Percentiles rank a stretch among this genome's conserved stretches.
These are phyloP conservation scores for Lysandra bellargus DNA, from an alignment of 2,888 invertebrate genomes.

Conservation along the genomic window DNA sequence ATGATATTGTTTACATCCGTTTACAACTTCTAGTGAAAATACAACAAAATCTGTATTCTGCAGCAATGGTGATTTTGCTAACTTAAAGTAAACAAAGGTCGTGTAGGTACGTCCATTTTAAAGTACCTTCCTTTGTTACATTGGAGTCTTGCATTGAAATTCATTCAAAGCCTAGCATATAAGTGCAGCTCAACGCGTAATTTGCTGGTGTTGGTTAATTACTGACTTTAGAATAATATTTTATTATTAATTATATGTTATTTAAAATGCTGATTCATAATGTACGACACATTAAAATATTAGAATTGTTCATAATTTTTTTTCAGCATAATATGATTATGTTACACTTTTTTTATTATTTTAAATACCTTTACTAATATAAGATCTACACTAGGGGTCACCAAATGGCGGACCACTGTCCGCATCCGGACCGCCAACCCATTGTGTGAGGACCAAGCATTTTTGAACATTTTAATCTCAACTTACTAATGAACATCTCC, in stretches of 20 bases:
- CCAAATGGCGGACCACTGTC: too few relatives aligned
- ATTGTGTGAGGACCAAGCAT: too few relatives aligned
- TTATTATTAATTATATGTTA: background rate
- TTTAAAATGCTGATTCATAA: background rate
- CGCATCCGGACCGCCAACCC: too few relatives aligned
- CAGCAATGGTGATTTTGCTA: background rate
- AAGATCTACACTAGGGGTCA: background rate
- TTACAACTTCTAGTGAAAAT: constrained; percentile 4
- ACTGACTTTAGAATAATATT: background rate
- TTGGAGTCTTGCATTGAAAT: background rate
- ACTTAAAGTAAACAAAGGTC: background rate
- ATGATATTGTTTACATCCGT: background rate
- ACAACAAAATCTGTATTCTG: background rate
- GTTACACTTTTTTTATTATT: too few relatives aligned
- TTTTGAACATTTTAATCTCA: too few relatives aligned
- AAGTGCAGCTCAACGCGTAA: background rate
- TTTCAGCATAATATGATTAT: background rate
- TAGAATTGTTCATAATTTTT: background rate
- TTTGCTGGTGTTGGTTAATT: background rate
- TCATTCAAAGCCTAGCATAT: background rate
- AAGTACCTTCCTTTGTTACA: background rate
- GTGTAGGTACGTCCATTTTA: background rate
- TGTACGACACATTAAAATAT: background rate
- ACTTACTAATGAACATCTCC: too few relatives aligned
- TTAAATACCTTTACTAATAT: too few relatives aligned